Evolutionary conservation across 2,888 invertebrate genomes (phyloP), one percentile per base, ranked within the genome.

Genomic region (Beris morrisii): DNA sequence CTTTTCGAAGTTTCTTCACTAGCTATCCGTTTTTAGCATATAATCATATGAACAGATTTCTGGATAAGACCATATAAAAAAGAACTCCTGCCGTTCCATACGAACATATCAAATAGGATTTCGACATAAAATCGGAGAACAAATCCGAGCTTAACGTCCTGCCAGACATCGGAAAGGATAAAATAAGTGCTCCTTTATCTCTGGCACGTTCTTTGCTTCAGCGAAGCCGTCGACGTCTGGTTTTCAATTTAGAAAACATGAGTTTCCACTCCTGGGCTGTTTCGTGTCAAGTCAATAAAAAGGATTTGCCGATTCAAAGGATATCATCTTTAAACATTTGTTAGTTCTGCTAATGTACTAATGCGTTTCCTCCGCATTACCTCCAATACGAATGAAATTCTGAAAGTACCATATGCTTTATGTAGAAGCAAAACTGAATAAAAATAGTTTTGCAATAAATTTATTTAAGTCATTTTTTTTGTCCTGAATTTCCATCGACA

Each of bases 201-300:
- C 53, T 31, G 52, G 64, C 48, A 66, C 66, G 59, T 66, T 68
- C 53, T 43, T 28, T 69, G 57, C 53, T 66, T 52, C 28, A 31
- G 22, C 46, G 5, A 22, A 22, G 22, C 15, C 46, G 45, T 55
- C 38, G 6, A 15, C 50, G 54, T 64, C 65, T 69, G 65, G 56
- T 69, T 67, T 69, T 69, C 67, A 66, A 69, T 69, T 67, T 67
- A 32, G 63, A 45, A 59, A 67, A 69, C 69, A 69, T 57, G 69
- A 69, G 58, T 69, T 69, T 67, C 67, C 69, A 69, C 69, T 69
- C 67, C 66, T 54, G 56, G 22, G 65, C 45, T 66, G 67, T 32
- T 69, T 64, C 69, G 67, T 69, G 69, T 61, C 65, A 66, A 69
- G 66, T 65, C 69, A 69, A 69, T 69, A 69, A 69, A 69, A 65